Percentiles rank a stretch among this genome's conserved stretches.
Evolutionary conservation across 2,113 vertebrate species (phyloP).

Genomic region (Himantopus leucocephalus): DNA sequence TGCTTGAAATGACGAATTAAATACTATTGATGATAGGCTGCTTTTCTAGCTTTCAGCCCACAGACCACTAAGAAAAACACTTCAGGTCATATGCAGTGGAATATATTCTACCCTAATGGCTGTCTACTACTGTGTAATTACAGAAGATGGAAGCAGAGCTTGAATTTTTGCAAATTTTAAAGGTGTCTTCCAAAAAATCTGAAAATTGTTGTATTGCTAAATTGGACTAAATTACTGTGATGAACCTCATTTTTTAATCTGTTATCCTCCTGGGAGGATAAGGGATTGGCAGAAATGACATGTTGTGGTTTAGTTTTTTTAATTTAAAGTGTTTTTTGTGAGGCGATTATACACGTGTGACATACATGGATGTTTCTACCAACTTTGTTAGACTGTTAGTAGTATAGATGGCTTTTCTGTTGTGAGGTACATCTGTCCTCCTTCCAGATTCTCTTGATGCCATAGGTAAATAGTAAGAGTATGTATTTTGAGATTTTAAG

Average conservation of each 20-base stretch:
- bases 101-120: neutral
- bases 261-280: neutral
- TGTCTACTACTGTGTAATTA: neutral
- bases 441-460: neutral
- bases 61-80: neutral
- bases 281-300: neutral
- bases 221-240: neutral
- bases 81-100: neutral
- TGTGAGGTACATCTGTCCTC: neutral
- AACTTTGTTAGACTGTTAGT: neutral
- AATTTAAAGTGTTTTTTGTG: neutral
- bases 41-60: neutral
- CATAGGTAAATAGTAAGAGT: neutral
- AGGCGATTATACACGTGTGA: neutral
- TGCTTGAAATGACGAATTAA: neutral
- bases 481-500: neutral
- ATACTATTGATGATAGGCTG: neutral
- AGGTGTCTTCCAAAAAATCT: neutral
- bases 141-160: neutral
- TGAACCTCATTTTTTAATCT: neutral
- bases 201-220: neutral
- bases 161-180: neutral
- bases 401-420: neutral
- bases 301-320: neutral
- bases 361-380: neutral